Conservation (phyloP, 1,140 invertebrate species). For the Thereuonema tuberculata region DNA sequence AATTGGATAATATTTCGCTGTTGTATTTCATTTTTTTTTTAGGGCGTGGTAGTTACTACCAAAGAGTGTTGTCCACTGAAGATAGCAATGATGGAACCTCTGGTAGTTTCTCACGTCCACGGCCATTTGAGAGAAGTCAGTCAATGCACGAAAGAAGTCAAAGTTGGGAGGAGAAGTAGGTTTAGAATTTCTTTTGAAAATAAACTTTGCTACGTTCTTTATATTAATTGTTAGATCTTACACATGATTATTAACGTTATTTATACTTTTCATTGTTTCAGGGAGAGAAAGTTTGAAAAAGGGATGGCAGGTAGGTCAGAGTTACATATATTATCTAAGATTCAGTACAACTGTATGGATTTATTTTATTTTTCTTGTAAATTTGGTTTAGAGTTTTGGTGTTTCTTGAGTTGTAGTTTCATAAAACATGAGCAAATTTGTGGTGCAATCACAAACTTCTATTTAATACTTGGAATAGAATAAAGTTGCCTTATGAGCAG, state of each 20-base stretch:
- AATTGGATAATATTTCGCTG: too few relatives aligned
- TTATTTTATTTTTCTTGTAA: too few relatives aligned
- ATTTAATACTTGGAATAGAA: too few relatives aligned
- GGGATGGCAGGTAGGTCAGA: too few relatives aligned
- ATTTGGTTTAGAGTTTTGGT: too few relatives aligned
- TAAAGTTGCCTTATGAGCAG: too few relatives aligned
- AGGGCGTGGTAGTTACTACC: constrained; percentile 27
- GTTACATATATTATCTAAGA: too few relatives aligned
- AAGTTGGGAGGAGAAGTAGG: constrained; percentile 34
- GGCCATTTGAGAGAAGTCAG: constrained; percentile 30
- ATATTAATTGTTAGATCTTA: too few relatives aligned
- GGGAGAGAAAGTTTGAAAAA: constrained; percentile 1
- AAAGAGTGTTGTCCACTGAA: constrained; percentile 31
- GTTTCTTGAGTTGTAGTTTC: too few relatives aligned
- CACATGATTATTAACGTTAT: neutral
- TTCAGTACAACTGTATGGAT: too few relatives aligned
- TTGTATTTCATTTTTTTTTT: constrained; percentile 2
- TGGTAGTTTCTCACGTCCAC: constrained; percentile 23
- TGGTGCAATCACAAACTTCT: too few relatives aligned
- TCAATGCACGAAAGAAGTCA: constrained; percentile 22
- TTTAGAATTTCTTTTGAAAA: neutral
- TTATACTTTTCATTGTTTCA: constrained; percentile 1
- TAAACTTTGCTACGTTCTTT: constrained; percentile 2
- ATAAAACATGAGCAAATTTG: too few relatives aligned
- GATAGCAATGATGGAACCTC: constrained; percentile 23